Evolutionary conservation across 2,888 invertebrate genomes (phyloP), one percentile per base, ranked within the genome.

Genomic region (Kryphioiulus occultus): DNA sequence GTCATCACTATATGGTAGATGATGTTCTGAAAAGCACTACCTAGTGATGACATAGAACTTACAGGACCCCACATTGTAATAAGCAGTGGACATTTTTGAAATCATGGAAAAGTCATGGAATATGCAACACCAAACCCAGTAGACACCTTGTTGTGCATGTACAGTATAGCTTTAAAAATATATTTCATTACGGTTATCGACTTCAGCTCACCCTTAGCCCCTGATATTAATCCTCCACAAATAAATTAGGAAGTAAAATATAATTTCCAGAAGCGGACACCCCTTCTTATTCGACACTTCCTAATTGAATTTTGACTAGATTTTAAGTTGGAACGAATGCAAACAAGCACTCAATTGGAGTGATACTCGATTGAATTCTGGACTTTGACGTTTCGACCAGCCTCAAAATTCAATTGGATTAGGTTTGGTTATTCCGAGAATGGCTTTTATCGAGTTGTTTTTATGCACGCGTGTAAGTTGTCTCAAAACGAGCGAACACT

Each of bases 281-380:
- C 85, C 39, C 30, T 17, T 47, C 32, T 19, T 19, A 30, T 85
- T 85, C 26, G 85, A 35, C 85, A 85, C 22, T 39, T 44, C 47
- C 47, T 42, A 85, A 85, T 85, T 84, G 9, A 35, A 22, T 39
- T 85, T 26, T 85, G 35, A 85, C 35, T 26, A 39, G 22, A 85
- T 44, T 84, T 85, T 19, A 17, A 32, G 19, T 83, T 12, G 39
- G 22, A 35, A 7, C 7, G 85, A 42, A 44, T 85, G 15, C 44
- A 39, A 47, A 42, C 85, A 85, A 15, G 30, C 78, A 30, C 26
- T 15, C 44, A 1, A 78, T 15, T 78, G 26, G 15, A 78, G n/a
- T n/a, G 53, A 15, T 3, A 12, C 53, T n/a, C 19, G 78, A 30
- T 32, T 78, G 78, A 78, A 32, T 17, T 32, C 78, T 78, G 78